phyloP scores from a whole-genome alignment of 1,140 invertebrate species.

The Battus philenor region DNA sequence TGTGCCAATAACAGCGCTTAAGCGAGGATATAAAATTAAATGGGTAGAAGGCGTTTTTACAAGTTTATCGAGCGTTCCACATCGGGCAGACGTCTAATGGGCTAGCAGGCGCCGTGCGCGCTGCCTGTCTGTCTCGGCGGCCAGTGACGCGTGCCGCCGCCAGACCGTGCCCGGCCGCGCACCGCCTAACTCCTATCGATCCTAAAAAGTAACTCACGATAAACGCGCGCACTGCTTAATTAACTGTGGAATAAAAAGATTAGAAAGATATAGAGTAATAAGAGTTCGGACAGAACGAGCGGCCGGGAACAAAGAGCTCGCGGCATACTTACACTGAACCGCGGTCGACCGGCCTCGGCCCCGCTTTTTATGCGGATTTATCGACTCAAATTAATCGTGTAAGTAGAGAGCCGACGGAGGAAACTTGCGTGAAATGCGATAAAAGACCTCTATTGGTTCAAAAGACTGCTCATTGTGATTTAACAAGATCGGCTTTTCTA shows the following conservation, averaged over 20 bases:
- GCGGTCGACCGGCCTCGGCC: conserved; percentile 54
- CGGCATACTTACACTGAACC: conserved; percentile 52
- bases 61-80: conserved; percentile 74
- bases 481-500: conserved; percentile 39
- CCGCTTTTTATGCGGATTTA: conserved; percentile 71
- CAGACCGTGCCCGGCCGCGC: conserved; percentile 1
- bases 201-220: conserved; percentile 21
- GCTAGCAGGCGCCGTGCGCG: conserved; percentile 63
- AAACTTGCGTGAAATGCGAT: conserved; percentile 66
- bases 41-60: conserved; percentile 74
- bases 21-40: conserved; percentile 73
- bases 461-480: conserved; percentile 42
- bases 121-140: conserved; percentile 65
- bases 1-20: conserved; percentile 71
- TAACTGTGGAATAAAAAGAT: conserved; percentile 35
- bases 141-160: conserved; percentile 41
- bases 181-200: conserved; percentile 41
- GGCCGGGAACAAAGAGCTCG: conserved; percentile 56
- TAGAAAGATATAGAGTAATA: conserved; percentile 24
- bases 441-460: conserved; percentile 51
- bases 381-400: conserved; percentile 73
- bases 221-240: conserved; percentile 30
- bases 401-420: conserved; percentile 54
- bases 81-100: conserved; percentile 70
- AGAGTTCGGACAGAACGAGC: conserved; percentile 33